These are phyloP conservation scores for Tipula unca DNA, from an alignment of 2,888 invertebrate genomes.

Conservation along the genomic window DNA sequence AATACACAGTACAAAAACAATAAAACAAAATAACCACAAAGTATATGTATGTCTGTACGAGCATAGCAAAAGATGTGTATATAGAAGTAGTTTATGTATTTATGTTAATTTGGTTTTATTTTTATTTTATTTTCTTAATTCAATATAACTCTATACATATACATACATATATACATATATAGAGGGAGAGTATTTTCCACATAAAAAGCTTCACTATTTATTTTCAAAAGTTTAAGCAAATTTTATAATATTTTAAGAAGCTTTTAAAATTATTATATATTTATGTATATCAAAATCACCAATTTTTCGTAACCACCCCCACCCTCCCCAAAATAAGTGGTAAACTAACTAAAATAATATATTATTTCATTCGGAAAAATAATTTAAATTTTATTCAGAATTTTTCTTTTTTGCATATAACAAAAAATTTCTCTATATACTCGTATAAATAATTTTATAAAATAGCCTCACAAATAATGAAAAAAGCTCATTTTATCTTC, in stretches of 20 bases:
- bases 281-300: neutral
- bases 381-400: constrained; percentile 8
- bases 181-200: neutral
- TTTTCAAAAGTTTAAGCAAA: constrained; percentile 8
- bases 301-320: neutral
- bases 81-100: neutral
- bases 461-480: neutral
- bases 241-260: constrained; percentile 3
- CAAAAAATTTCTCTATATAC: neutral
- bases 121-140: neutral
- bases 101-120: constrained; percentile 2
- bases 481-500: neutral
- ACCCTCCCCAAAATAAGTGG: neutral
- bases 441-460: constrained; percentile 2
- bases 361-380: neutral
- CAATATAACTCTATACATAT: neutral
- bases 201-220: neutral
- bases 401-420: neutral
- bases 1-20: neutral
- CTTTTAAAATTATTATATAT: constrained; percentile 14
- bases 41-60: neutral
- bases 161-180: neutral
- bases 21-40: neutral
- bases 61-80: neutral
- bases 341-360: neutral